Conservation (phyloP, 2,888 invertebrate genomes). For the Eristalis intricaria region DNA sequence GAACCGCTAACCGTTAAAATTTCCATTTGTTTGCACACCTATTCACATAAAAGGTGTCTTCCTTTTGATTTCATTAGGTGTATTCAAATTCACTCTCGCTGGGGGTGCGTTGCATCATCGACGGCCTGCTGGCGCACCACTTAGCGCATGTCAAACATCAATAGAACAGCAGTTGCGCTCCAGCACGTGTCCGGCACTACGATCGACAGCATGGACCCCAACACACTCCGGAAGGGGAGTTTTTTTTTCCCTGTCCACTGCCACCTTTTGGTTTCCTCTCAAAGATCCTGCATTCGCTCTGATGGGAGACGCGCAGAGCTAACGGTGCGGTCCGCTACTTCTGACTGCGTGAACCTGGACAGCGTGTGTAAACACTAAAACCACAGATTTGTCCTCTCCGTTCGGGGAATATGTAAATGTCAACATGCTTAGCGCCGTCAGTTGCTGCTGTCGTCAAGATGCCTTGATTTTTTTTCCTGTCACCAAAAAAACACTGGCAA, state of each 20-base stretch:
- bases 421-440: conserved; percentile 48
- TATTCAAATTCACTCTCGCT: conserved; percentile 56
- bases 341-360: conserved; percentile 19
- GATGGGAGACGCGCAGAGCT: not conserved
- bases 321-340: conserved; percentile 65
- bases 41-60: conserved; percentile 33
- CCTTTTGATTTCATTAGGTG: conserved; percentile 66
- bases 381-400: conserved; percentile 8
- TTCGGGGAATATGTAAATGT: conserved; percentile 30
- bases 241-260: conserved; percentile 7
- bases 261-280: conserved; percentile 47
- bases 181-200: conserved; percentile 25
- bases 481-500: conserved; percentile 8
- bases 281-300: conserved; percentile 23
- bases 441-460: conserved; percentile 12
- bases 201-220: conserved; percentile 20
- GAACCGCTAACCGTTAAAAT: not conserved
- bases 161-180: conserved; percentile 57
- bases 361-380: conserved; percentile 36
- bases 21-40: conserved; percentile 33
- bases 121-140: conserved; percentile 32
- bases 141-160: conserved; percentile 9
- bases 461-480: conserved; percentile 5
- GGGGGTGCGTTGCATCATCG: conserved; percentile 43
- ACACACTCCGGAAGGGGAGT: conserved; percentile 33